These are phyloP conservation scores for Agrenia bidenticulata DNA, from an alignment of 2,888 invertebrate species.

Conservation along the genomic window DNA sequence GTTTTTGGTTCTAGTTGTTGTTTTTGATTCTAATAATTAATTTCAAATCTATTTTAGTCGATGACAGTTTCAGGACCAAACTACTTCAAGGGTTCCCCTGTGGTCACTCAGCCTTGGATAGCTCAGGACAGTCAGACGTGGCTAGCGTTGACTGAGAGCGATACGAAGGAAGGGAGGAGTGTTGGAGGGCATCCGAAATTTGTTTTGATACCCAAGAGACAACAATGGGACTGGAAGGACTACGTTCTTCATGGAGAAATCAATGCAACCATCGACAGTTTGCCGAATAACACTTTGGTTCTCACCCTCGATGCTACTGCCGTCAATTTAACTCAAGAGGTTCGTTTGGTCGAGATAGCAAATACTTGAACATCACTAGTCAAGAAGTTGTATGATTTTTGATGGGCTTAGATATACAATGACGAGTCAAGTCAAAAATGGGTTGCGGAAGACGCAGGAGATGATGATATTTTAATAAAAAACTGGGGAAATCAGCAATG, in stretches of 20 bases:
- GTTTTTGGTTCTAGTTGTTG: not conserved
- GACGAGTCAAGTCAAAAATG: constrained; percentile 41
- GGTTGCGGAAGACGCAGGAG: constrained; percentile 32
- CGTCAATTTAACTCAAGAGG: constrained; percentile 37
- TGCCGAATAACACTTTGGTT: constrained; percentile 29
- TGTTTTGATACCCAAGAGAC: constrained; percentile 31
- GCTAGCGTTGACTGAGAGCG: constrained; percentile 28
- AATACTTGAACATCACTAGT: not conserved
- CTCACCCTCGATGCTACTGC: constrained; percentile 30
- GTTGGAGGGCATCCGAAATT: constrained; percentile 30
- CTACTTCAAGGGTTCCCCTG: constrained; percentile 23
- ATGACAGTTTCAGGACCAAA: constrained; percentile 30
- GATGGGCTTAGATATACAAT: constrained; percentile 28
- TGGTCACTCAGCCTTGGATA: constrained; percentile 32
- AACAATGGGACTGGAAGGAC: constrained; percentile 33
- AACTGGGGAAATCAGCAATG: constrained; percentile 48
- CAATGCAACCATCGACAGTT: constrained; percentile 20
- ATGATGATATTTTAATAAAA: constrained; percentile 38
- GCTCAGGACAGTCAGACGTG: constrained; percentile 35
- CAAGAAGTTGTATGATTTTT: not conserved
- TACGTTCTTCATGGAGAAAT: constrained; percentile 24
- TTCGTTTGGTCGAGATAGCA: not conserved
- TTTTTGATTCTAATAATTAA: not conserved
- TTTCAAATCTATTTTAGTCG: constrained; percentile 18
- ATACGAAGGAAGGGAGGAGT: constrained; percentile 18